Evolutionary conservation across 2,888 invertebrate species (phyloP).

Genomic region (Drosophila imparisetae): DNA sequence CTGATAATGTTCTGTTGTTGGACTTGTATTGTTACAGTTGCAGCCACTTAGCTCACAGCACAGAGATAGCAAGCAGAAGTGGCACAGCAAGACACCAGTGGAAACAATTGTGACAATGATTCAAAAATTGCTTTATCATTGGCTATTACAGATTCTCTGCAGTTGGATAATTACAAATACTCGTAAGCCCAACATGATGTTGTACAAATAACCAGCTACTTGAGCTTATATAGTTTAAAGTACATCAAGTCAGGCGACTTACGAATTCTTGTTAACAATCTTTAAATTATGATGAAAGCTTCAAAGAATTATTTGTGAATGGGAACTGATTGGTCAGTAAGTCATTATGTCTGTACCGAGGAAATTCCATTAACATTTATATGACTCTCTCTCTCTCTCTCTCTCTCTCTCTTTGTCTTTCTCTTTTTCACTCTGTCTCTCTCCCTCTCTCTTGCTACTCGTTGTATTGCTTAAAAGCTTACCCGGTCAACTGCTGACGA

Average conservation of each 20-base stretch:
- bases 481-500: slow-evolving; percentile 41
- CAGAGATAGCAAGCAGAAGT: slow-evolving; percentile 41
- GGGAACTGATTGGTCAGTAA: neutral
- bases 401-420: neutral
- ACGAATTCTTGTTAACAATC: neutral
- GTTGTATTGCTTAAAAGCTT: slow-evolving; percentile 18
- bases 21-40: slow-evolving; percentile 38
- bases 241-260: neutral
- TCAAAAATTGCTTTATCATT: slow-evolving; percentile 14
- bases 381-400: neutral
- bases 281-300: neutral
- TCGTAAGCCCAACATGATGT: neutral
- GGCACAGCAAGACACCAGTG: slow-evolving; percentile 51
- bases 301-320: neutral
- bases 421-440: neutral
- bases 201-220: neutral
- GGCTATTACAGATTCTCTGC: neutral
- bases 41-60: slow-evolving; percentile 50
- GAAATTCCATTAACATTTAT: slow-evolving; percentile 23
- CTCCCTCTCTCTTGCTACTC: neutral
- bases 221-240: neutral
- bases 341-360: neutral
- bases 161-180: neutral
- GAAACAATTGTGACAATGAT: slow-evolving; percentile 51
- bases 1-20: slow-evolving; percentile 33